These are phyloP conservation scores for Calidris pygmaea DNA, from an alignment of 2,113 vertebrate genomes.

Conservation along the genomic window DNA sequence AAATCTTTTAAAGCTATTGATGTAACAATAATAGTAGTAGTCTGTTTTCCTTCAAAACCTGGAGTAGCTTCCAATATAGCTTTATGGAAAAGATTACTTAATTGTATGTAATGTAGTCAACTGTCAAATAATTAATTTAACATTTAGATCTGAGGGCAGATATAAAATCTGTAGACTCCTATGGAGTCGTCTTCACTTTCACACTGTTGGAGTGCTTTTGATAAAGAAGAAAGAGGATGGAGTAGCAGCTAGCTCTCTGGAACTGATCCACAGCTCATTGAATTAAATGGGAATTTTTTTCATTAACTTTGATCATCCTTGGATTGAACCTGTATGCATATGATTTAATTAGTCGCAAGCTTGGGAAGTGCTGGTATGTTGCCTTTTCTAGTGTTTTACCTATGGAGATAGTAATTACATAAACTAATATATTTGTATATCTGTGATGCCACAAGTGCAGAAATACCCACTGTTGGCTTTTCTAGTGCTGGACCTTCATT, in stretches of 20 bases:
- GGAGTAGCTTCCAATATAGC: background rate
- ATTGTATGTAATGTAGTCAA: background rate
- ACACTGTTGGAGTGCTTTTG: constrained; percentile 19
- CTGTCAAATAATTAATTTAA: constrained; percentile 17
- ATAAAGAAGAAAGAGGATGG: background rate
- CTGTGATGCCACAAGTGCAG: background rate
- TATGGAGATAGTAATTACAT: background rate
- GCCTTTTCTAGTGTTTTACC: background rate
- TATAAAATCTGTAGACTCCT: background rate
- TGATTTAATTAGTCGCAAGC: constrained; percentile 31
- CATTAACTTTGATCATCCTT: constrained; percentile 31
- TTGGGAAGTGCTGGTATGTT: background rate
- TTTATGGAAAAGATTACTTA: background rate
- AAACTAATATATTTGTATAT: background rate
- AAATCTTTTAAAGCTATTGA: background rate
- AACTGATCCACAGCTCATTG: background rate
- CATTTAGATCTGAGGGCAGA: constrained; percentile 1
- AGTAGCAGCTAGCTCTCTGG: constrained; percentile 14
- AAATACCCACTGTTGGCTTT: background rate
- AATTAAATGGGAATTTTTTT: constrained; percentile 14
- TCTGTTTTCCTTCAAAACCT: background rate
- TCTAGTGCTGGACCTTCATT: background rate
- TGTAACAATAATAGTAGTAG: background rate
- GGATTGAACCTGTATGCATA: background rate
- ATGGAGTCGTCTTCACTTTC: background rate